phyloP scores from a whole-genome alignment of 2,888 invertebrate species.

The Diplazon laetatorius region DNA sequence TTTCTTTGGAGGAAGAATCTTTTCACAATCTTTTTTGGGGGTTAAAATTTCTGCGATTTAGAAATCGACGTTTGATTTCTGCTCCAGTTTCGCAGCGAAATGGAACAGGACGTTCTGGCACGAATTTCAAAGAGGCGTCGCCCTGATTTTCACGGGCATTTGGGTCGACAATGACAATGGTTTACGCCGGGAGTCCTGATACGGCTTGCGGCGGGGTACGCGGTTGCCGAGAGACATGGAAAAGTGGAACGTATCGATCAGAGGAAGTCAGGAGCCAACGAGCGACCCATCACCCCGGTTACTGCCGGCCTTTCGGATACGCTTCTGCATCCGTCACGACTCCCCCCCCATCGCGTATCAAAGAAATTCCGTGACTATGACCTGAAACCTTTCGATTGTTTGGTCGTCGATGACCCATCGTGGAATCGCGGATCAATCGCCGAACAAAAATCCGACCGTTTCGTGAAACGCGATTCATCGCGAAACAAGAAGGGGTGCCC shows the following conservation, averaged over 20 bases:
- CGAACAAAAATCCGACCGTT: too few relatives aligned
- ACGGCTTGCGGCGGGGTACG: not conserved
- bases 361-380: not conserved
- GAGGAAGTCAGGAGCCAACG: constrained; percentile 35
- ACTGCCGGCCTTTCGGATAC: constrained; percentile 8
- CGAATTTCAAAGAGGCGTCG: constrained; percentile 11
- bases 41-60: too few relatives aligned
- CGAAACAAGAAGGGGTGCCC: too few relatives aligned
- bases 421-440: too few relatives aligned
- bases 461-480: too few relatives aligned
- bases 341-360: not conserved
- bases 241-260: constrained; percentile 72
- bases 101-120: not conserved
- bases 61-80: too few relatives aligned
- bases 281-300: constrained; percentile 30
- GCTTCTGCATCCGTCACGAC: constrained; percentile 7
- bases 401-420: not conserved
- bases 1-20: too few relatives aligned
- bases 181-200: constrained; percentile 64
- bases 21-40: too few relatives aligned
- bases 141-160: constrained; percentile 54
- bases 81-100: constrained; percentile 12
- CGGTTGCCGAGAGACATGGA: constrained; percentile 8
- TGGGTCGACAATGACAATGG: constrained; percentile 63
- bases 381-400: not conserved